Conservation (phyloP, 2,797 vertebrate species). For the Lycodopsis pacificus region DNA sequence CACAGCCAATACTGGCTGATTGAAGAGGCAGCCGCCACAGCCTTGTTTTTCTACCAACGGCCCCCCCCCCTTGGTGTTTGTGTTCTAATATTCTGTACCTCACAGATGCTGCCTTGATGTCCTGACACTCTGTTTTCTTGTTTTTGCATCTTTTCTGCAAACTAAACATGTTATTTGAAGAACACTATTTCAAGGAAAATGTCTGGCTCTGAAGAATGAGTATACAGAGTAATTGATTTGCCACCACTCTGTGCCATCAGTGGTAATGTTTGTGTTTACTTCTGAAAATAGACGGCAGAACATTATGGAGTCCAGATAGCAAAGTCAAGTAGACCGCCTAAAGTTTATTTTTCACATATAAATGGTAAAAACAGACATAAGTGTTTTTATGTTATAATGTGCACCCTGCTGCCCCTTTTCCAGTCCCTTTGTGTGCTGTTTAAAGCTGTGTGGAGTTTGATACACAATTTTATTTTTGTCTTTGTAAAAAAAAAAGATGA, state of each 20-base stretch:
- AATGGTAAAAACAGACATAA: conserved; percentile 8
- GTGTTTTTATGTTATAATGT: neutral
- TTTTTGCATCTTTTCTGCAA: conserved; percentile 15
- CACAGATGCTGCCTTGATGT: conserved; percentile 25
- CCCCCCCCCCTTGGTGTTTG: conserved; percentile 3
- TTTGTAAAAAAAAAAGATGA: neutral
- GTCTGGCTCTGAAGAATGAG: conserved; percentile 18
- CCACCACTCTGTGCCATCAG: conserved; percentile 31
- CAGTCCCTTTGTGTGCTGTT: neutral
- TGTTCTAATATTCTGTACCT: conserved; percentile 12
- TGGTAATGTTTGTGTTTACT: conserved; percentile 50
- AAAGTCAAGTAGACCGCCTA: neutral
- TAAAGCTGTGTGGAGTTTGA: neutral
- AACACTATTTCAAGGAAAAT: conserved; percentile 33
- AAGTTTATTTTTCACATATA: neutral
- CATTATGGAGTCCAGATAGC: conserved; percentile 33
- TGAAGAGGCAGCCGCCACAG: neutral
- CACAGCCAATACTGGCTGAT: conserved; percentile 1
- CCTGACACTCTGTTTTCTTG: conserved; percentile 12
- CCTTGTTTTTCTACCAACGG: neutral
- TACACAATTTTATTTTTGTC: neutral
- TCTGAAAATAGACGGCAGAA: conserved; percentile 51
- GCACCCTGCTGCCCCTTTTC: neutral
- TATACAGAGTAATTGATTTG: conserved; percentile 37
- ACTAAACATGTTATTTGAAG: conserved; percentile 24